Percentiles rank a stretch among this genome's conserved stretches.
These are phyloP conservation scores for Lochmaea capreae DNA, from an alignment of 2,888 invertebrate species.

Conservation along the genomic window DNA sequence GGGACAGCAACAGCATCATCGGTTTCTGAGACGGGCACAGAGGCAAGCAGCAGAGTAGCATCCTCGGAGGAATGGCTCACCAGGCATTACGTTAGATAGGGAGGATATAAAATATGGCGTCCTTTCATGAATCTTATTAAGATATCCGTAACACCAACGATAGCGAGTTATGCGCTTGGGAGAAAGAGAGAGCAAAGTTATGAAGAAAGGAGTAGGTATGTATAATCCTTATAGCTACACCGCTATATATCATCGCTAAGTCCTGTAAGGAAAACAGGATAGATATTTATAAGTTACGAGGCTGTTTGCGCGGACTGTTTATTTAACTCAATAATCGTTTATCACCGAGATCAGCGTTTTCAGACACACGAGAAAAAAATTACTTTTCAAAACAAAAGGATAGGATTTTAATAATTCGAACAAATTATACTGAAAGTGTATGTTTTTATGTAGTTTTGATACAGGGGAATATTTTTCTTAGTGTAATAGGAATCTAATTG, in stretches of 20 bases:
- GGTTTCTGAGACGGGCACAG: slow-evolving; percentile 37
- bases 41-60: slow-evolving; percentile 39
- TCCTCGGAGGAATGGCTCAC: slow-evolving; percentile 56
- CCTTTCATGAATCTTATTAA: slow-evolving; percentile 88
- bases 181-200: slow-evolving; percentile 64
- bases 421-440: no score
- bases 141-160: slow-evolving; percentile 75
- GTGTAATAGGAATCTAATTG: slow-evolving; percentile 18
- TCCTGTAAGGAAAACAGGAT: slow-evolving; percentile 68
- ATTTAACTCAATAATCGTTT: slow-evolving; percentile 67
- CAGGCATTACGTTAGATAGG: slow-evolving; percentile 66
- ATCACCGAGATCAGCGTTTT: slow-evolving; percentile 60
- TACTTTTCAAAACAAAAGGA: neutral
- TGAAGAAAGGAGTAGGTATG: slow-evolving; percentile 69
- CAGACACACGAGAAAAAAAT: slow-evolving; percentile 15
- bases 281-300: slow-evolving; percentile 67
- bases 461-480: neutral
- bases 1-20: slow-evolving; percentile 47
- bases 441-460: no score
- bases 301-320: slow-evolving; percentile 63
- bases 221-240: slow-evolving; percentile 68
- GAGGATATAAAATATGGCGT: slow-evolving; percentile 83
- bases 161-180: slow-evolving; percentile 63
- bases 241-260: slow-evolving; percentile 67
- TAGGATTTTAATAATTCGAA: neutral